phyloP scores from a whole-genome alignment of 1,140 invertebrate species.

The Scaptodrosophila lebanonensis region DNA sequence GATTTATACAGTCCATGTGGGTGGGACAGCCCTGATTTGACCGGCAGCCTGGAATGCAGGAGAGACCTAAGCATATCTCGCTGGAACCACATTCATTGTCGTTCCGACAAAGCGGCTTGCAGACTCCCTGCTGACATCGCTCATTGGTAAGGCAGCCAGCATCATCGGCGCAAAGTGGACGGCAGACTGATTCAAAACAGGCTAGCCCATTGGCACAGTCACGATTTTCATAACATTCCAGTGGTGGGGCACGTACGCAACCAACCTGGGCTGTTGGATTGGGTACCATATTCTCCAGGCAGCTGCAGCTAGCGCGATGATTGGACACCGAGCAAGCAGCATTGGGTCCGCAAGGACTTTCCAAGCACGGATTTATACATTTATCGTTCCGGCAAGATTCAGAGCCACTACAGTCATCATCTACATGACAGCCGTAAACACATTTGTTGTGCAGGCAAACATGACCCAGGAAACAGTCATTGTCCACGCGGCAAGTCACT shows the following conservation, averaged over 20 bases:
- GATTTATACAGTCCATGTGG: constrained; percentile 84
- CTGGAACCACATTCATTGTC: constrained; percentile 89
- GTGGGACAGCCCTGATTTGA: constrained; percentile 86
- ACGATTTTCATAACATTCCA: constrained; percentile 84
- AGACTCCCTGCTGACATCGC: constrained; percentile 84
- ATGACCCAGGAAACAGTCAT: constrained; percentile 94
- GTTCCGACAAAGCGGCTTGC: constrained; percentile 84
- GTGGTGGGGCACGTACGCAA: constrained; percentile 86
- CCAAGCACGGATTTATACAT: constrained; percentile 87
- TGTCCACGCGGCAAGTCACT: constrained; percentile 92
- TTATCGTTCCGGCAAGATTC: constrained; percentile 88
- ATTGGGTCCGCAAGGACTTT: constrained; percentile 89
- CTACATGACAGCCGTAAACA: constrained; percentile 88
- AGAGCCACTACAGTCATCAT: constrained; percentile 90
- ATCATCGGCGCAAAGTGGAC: constrained; percentile 86
- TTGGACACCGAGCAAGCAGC: constrained; percentile 88
- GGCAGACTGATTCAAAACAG: constrained; percentile 85
- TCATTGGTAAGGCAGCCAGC: constrained; percentile 88
- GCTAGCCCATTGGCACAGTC: constrained; percentile 84
- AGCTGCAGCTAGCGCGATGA: constrained; percentile 89
- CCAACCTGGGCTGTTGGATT: constrained; percentile 90
- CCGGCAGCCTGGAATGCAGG: constrained; percentile 88
- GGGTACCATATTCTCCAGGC: constrained; percentile 86
- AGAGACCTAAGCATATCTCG: constrained; percentile 89
- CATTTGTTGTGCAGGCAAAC: constrained; percentile 92